phyloP scores from a whole-genome alignment of 2,888 invertebrate genomes.

The Lathronympha strigana region DNA sequence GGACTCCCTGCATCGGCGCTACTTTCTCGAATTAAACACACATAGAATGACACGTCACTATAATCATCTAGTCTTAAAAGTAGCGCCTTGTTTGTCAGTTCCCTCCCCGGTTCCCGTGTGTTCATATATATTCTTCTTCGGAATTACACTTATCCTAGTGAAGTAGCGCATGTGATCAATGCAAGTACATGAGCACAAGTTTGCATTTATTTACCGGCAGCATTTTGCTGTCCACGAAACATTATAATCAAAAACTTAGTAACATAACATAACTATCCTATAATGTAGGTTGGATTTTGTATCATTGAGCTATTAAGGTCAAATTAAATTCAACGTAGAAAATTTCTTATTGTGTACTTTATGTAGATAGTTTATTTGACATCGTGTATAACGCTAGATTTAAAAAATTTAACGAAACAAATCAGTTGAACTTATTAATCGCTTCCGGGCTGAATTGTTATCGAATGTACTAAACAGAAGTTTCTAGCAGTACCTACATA shows the following conservation, averaged over 20 bases:
- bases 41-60: not conserved
- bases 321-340: constrained; percentile 31
- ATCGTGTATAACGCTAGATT: constrained; percentile 47
- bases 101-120: constrained; percentile 56
- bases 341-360: constrained; percentile 29
- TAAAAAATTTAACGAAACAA: constrained; percentile 31
- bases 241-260: constrained; percentile 16
- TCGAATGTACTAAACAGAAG: constrained; percentile 32
- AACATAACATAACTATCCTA: constrained; percentile 29
- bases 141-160: constrained; percentile 67
- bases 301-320: constrained; percentile 27
- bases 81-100: not conserved
- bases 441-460: constrained; percentile 28
- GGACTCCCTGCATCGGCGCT: not conserved
- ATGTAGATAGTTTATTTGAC: constrained; percentile 48
- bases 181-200: constrained; percentile 54
- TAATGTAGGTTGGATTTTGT: constrained; percentile 32
- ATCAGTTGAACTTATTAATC: constrained; percentile 23
- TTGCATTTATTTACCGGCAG: constrained; percentile 47
- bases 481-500: constrained; percentile 20
- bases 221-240: constrained; percentile 29
- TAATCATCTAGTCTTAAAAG: not conserved
- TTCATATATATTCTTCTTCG: constrained; percentile 66
- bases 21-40: not conserved
- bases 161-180: constrained; percentile 56